A percentile compares a stretch with the other conserved stretches of the same genome.
Evolutionary conservation across 2,113 vertebrate species (phyloP).

Genomic region (Carassius auratus): DNA sequence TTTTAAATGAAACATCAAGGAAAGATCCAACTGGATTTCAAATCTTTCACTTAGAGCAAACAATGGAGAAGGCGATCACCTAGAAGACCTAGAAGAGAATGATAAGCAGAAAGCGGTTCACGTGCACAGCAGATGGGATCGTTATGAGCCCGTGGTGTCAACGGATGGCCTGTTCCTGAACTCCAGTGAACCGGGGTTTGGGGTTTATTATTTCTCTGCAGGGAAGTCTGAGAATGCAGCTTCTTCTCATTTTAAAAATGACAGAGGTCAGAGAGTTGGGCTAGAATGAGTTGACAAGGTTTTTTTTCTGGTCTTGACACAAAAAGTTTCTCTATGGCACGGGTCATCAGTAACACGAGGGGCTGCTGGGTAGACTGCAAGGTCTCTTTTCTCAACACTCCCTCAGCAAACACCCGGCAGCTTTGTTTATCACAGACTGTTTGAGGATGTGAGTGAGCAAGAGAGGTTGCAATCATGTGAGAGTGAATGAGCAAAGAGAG

Average conservation of each 20-base stretch:
- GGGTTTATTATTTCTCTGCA: neutral
- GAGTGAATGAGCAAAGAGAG: neutral
- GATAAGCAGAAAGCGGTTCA: neutral
- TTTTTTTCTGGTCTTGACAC: neutral
- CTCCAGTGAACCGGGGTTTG: neutral
- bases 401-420: neutral
- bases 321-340: neutral
- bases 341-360: neutral
- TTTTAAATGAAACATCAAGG: neutral
- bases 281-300: neutral
- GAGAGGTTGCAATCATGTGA: neutral
- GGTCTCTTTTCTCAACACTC: slow-evolving; percentile 6
- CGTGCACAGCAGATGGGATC: neutral
- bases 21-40: neutral
- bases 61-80: neutral
- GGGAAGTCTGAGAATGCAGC: neutral
- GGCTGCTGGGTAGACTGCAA: neutral
- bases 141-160: neutral
- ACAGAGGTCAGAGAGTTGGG: slow-evolving; percentile 28
- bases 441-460: neutral
- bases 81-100: neutral
- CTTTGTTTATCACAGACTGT: slow-evolving; percentile 28
- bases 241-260: slow-evolving; percentile 4
- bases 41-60: neutral
- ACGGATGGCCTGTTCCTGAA: neutral